A percentile compares a stretch with the other conserved stretches of the same genome.
Evolutionary conservation across 2,797 vertebrate species (phyloP).

Genomic region (Acestrorhynchus altus): DNA sequence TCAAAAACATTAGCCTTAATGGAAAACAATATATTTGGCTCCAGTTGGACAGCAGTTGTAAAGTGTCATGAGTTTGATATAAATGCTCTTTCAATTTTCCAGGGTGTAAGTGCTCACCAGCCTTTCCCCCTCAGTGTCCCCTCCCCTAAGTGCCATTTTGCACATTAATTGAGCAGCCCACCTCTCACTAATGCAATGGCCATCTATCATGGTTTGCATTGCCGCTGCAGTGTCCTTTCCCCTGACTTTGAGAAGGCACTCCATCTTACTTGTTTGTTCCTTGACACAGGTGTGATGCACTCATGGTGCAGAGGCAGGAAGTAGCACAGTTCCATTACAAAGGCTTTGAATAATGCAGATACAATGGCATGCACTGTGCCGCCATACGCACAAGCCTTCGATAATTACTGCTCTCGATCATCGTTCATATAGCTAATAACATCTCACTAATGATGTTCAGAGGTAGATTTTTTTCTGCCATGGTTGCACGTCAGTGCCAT

Average conservation of each 20-base stretch:
- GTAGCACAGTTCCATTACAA: constrained; percentile 32
- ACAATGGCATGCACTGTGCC: constrained; percentile 30
- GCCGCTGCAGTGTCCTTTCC: constrained; percentile 72
- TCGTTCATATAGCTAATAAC: constrained; percentile 38
- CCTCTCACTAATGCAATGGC: constrained; percentile 64
- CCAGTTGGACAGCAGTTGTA: constrained; percentile 73
- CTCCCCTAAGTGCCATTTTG: constrained; percentile 77
- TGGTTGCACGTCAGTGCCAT: constrained; percentile 41
- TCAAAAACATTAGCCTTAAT: constrained; percentile 74
- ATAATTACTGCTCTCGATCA: constrained; percentile 58
- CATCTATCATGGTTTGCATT: constrained; percentile 79
- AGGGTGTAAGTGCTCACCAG: constrained; percentile 69
- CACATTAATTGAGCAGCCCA: constrained; percentile 75
- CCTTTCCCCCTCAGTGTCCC: constrained; percentile 63
- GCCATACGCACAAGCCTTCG: constrained; percentile 31
- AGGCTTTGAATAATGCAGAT: constrained; percentile 55
- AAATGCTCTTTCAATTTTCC: constrained; percentile 76
- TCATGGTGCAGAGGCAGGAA: constrained; percentile 61
- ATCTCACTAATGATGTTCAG: constrained; percentile 42
- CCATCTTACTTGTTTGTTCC: constrained; percentile 83
- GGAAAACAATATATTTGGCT: constrained; percentile 79
- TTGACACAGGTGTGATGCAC: constrained; percentile 76
- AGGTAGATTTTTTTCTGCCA: constrained; percentile 21
- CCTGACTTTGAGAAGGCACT: constrained; percentile 81
- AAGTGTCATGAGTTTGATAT: constrained; percentile 72